A percentile compares a stretch with the other conserved stretches of the same genome.
Conservation (phyloP, 1,140 invertebrate genomes). For the Diorhabda carinulata region DNA sequence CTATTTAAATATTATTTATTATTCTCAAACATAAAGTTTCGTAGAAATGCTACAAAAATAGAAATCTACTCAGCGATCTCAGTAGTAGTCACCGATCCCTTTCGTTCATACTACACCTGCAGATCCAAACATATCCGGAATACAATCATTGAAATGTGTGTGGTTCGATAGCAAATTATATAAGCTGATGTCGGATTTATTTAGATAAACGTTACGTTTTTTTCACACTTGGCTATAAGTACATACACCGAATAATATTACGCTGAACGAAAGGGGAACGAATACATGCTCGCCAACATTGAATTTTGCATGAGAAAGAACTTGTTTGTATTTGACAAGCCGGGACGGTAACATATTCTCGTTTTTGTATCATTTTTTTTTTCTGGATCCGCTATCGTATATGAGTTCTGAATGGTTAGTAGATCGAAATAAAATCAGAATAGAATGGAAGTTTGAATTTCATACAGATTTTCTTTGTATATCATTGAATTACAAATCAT, state of each 20-base stretch:
- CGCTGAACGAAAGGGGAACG: neutral
- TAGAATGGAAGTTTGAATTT: neutral
- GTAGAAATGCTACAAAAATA: no score
- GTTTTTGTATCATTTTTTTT: slow-evolving; percentile 3
- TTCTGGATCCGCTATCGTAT: neutral
- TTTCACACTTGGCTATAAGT: neutral
- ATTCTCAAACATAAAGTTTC: no score
- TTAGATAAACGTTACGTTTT: neutral
- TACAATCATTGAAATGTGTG: neutral
- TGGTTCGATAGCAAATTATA: neutral
- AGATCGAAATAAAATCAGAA: neutral
- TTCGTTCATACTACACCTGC: no score
- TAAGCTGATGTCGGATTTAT: neutral
- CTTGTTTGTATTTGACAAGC: neutral
- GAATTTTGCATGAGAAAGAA: slow-evolving; percentile 3
- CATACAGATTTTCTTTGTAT: neutral
- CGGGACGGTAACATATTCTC: neutral
- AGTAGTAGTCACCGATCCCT: no score
- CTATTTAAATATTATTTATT: no score
- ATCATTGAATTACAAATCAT: no score
- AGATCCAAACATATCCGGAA: no score
- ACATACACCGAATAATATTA: neutral
- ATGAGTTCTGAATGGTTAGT: neutral
- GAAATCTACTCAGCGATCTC: no score
- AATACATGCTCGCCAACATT: neutral